Percentiles rank a stretch among this genome's conserved stretches.
phyloP scores from a whole-genome alignment of 2,113 vertebrate genomes.

The Apodemus sylvaticus region DNA sequence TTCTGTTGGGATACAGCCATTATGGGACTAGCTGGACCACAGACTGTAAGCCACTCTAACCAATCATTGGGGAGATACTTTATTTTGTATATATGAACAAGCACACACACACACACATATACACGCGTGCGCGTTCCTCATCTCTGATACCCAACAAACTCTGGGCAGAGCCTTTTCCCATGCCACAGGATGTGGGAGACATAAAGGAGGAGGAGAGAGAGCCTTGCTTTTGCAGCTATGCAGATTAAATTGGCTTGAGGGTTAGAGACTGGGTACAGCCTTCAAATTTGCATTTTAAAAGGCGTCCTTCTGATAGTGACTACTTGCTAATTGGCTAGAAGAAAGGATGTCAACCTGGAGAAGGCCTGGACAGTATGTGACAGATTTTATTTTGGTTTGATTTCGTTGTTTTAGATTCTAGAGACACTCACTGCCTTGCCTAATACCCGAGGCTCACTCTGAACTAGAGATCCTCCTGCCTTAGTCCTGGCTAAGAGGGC shows the following conservation, averaged over 20 bases:
- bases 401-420: background rate
- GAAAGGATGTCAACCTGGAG: background rate
- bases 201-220: background rate
- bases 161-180: background rate
- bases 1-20: background rate
- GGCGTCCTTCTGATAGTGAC: background rate
- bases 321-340: background rate
- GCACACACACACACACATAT: too few species aligned
- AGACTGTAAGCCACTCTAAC: background rate
- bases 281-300: slow-evolving; percentile 9
- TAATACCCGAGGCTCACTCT: background rate
- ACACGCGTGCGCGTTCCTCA: background rate
- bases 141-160: background rate
- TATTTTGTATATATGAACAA: background rate
- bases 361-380: background rate
- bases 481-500: background rate
- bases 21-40: background rate
- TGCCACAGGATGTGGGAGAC: background rate
- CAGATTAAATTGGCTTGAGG: background rate
- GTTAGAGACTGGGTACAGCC: background rate
- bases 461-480: background rate
- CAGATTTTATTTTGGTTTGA: background rate
- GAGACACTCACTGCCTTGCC: background rate
- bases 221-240: background rate
- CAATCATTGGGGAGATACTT: background rate